Evolutionary conservation across 2,888 invertebrate species (phyloP), one percentile per base, ranked within the genome.

Genomic region (Sarcophaga rosellei): DNA sequence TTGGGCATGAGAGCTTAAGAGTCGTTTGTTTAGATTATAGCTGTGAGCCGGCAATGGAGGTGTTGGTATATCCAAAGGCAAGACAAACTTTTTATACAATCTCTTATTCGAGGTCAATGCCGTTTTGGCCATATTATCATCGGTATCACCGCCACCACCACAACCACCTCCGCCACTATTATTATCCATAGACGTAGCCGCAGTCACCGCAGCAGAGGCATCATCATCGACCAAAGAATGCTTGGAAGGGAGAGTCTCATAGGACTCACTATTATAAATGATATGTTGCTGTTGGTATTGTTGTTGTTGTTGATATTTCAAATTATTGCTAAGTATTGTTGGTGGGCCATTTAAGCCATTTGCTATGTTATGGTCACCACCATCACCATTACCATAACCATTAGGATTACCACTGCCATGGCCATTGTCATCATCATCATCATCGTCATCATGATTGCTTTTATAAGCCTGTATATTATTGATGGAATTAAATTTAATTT

Each of bases 21-120:
- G 79, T 72, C 84, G 79, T 76, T 84, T 80, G 12, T 20, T 79
- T 65, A 47, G 47, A 80, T 79, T 75, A 75, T 23, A 53, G 69
- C 70, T 61, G n/a, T 70, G 53, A 21, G 79, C 35, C 3, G 10
- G 70, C 75, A 80, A 20, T 44, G 86, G 86, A 61, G 86, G 84
- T 47, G 86, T 86, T 70, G 86, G 86, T 84, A 86, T 84, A 79
- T 86, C 84, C 69, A 79, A 47, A 8, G 86, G 81, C 59, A 86
- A 72, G 6, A 86, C 47, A 75, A 77, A 84, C 12, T 81, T 81
- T 68, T 57, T 75, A 47, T 78, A 72, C 35, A 35, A 35, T 45
- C 61, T 44, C 59, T 84, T 84, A 70, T 75, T 84, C 11, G 74
- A 68, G 80, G 62, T 63, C 66, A 80, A 74, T 76, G 79, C 11